phyloP scores from a whole-genome alignment of 2,113 vertebrate species.

The Notarius lentiginosus region DNA sequence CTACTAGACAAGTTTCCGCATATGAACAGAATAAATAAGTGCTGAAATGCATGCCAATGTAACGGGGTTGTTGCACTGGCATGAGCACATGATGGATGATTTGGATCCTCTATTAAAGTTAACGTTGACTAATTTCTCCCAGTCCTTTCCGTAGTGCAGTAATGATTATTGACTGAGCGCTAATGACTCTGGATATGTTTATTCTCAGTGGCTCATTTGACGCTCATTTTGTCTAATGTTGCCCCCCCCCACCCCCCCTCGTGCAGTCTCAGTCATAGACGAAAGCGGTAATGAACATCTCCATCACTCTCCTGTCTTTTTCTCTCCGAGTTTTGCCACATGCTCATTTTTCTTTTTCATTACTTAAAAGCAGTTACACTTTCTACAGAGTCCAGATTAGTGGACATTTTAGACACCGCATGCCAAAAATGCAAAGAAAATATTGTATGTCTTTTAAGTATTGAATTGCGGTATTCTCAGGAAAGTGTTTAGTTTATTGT shows the following conservation, averaged over 20 bases:
- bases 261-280: constrained; percentile 57
- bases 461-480: background rate
- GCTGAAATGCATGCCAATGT: background rate
- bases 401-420: background rate
- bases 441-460: background rate
- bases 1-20: too few relatives aligned
- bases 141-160: background rate
- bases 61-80: background rate
- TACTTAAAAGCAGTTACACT: background rate
- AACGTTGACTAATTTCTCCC: background rate
- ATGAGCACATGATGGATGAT: background rate
- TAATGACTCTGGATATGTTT: constrained; percentile 19
- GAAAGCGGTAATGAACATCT: constrained; percentile 53
- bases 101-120: background rate
- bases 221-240: constrained; percentile 29
- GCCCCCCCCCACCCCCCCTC: too few relatives aligned
- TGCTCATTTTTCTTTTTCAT: background rate
- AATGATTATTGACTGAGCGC: constrained; percentile 48
- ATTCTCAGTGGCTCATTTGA: constrained; percentile 35
- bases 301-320: constrained; percentile 3
- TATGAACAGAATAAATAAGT: background rate
- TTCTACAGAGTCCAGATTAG: background rate
- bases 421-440: background rate
- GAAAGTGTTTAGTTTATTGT: background rate
- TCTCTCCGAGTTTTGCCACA: background rate